Base-by-base conservation (phyloP, 2,113 vertebrate genomes). In the Aptenodytes forsteri region DNA sequence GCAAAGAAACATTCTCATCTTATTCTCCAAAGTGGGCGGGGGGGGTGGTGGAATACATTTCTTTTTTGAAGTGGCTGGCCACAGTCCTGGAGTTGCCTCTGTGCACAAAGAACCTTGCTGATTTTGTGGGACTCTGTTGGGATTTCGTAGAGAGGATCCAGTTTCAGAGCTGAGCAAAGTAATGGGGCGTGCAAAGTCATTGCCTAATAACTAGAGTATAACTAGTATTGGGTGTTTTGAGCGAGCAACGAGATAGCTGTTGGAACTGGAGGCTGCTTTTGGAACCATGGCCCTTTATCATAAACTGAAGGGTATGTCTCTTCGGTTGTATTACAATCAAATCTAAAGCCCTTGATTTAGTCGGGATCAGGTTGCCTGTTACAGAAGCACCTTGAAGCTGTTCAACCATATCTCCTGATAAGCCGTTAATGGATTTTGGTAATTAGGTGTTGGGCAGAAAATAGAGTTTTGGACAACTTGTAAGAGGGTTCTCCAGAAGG, bases 131-230 rank as follows among this genome's bases (percentile, higher is more conserved):
- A 40, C 27, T 75, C 34, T 21, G 20, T 13, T 13, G 47, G 59
- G 42, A 7, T 34, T 66, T 34, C 29, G 30, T 17, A 29, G 85
- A 65, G 58, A 46, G 46, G 82, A 50, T 90, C 50, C 50, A 36
- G 70, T 90, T 93, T 85, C 71, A 52, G 59, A 76, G 83, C 32
- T 27, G 36, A 65, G 38, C 58, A 52, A 49, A 40, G 34, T 5
- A 40, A 56, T 1, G 47, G 82, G 49, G 56, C 0, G 0, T 49
- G 65, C 25, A 34, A 32, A 59, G n/a, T 9, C 36, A 3, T 16
- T 10, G n/a, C 71, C 46, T n/a, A 16, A n/a, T 13, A 55, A 50
- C 11, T 4, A 6, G 78, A 46, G 32, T 32, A 56, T 61, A 42
- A 42, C 42, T 42, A 42, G 42, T 42, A 42, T 42, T 17, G 40